Percentiles rank a stretch among this genome's conserved stretches.
phyloP scores from a whole-genome alignment of 2,113 vertebrate genomes.

The Tilapia sparmanii region DNA sequence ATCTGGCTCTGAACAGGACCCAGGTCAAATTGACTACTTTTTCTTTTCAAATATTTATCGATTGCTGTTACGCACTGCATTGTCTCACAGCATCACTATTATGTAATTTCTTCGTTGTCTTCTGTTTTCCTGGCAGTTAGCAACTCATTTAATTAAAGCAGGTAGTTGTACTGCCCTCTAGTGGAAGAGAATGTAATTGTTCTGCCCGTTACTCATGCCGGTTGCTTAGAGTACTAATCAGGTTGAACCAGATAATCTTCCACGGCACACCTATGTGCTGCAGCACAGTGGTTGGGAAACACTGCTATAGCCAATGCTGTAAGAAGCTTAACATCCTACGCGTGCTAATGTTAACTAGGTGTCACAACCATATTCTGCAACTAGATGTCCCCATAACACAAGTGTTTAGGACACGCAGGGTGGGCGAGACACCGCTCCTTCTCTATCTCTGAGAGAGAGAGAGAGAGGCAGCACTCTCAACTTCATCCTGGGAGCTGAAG shows the following conservation, averaged over 20 bases:
- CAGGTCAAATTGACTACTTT: neutral
- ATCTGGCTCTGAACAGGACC: neutral
- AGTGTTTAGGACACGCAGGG: neutral
- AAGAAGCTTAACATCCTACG: neutral
- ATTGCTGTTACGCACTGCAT: neutral
- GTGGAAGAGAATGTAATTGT: neutral
- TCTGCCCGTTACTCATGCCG: neutral
- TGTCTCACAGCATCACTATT: neutral
- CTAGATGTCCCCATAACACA: neutral
- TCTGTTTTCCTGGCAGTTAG: neutral
- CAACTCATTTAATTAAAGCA: neutral
- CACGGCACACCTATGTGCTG: neutral
- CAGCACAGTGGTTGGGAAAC: neutral
- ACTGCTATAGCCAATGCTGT: neutral
- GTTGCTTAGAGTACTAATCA: neutral
- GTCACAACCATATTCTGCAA: neutral
- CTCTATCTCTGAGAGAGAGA: neutral
- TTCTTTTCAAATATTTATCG: neutral
- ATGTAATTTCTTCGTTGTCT: neutral
- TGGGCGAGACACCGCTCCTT: neutral
- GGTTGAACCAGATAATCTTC: neutral
- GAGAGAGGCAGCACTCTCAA: neutral
- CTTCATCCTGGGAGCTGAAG: neutral
- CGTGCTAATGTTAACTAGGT: neutral
- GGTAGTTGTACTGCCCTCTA: neutral